phyloP scores from a whole-genome alignment of 2,797 vertebrate species.

The Pseudochaenichthys georgianus region DNA sequence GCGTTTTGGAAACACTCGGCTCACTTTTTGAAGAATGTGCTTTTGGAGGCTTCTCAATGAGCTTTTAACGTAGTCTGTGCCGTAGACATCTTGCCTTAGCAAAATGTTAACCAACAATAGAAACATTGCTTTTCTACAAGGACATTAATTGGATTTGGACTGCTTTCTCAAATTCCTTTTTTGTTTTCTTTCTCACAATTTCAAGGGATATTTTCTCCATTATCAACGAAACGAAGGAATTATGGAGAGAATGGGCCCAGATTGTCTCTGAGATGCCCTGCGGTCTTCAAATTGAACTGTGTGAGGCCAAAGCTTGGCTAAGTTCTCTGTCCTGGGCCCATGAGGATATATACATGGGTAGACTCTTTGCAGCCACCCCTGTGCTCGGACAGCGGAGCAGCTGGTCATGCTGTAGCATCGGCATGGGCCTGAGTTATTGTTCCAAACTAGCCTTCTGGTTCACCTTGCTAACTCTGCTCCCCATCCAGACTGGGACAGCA shows the following conservation, averaged over 20 bases:
- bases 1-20: slow-evolving; percentile 53
- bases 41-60: slow-evolving; percentile 55
- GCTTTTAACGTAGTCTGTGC: slow-evolving; percentile 34
- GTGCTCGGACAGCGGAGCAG: slow-evolving; percentile 71
- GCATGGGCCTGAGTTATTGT: slow-evolving; percentile 81
- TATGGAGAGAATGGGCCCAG: slow-evolving; percentile 70
- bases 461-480: slow-evolving; percentile 83
- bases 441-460: slow-evolving; percentile 83
- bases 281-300: slow-evolving; percentile 75
- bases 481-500: slow-evolving; percentile 88
- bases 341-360: slow-evolving; percentile 78
- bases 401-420: slow-evolving; percentile 75
- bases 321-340: slow-evolving; percentile 71
- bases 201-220: slow-evolving; percentile 55
- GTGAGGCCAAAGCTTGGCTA: slow-evolving; percentile 71
- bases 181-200: slow-evolving; percentile 15
- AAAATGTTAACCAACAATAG: slow-evolving; percentile 55
- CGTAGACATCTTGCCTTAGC: slow-evolving; percentile 46
- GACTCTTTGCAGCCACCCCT: slow-evolving; percentile 73
- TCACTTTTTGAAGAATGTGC: slow-evolving; percentile 61
- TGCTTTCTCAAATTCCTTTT: slow-evolving; percentile 29
- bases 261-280: slow-evolving; percentile 82
- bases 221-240: slow-evolving; percentile 62
- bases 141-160: slow-evolving; percentile 51
- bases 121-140: slow-evolving; percentile 30